Conservation (phyloP, 2,797 vertebrate species). For the Kryptopterus vitreolus region DNA sequence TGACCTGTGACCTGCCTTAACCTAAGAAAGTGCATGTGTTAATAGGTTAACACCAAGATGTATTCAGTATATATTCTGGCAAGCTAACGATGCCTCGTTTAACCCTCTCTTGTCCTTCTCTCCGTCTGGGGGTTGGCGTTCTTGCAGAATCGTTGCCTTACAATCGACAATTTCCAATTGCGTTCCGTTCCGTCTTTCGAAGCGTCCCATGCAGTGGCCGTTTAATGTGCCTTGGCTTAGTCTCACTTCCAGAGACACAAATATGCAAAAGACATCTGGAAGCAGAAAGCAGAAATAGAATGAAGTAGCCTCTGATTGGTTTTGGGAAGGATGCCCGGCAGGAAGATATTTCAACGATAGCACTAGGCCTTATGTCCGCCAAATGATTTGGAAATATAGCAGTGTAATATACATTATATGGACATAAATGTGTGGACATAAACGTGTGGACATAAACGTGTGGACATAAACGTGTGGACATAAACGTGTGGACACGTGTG, state of each 20-base stretch:
- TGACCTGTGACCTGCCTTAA: no score
- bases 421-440: no score
- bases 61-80: neutral
- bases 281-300: slow-evolving; percentile 15
- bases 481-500: no score
- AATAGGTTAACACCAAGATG: neutral
- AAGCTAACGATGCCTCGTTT: no score
- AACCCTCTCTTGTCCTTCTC: no score
- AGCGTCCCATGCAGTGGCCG: slow-evolving; percentile 14
- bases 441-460: no score
- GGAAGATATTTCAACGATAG: slow-evolving; percentile 37
- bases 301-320: slow-evolving; percentile 41
- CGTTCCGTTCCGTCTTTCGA: slow-evolving; percentile 2
- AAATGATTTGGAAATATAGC: slow-evolving; percentile 2
- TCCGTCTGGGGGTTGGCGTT: neutral
- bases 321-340: slow-evolving; percentile 35
- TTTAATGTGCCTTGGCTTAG: slow-evolving; percentile 24
- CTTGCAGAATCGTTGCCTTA: neutral
- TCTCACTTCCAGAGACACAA: slow-evolving; percentile 16
- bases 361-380: slow-evolving; percentile 13
- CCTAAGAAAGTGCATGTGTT: no score
- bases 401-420: neutral
- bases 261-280: slow-evolving; percentile 37
- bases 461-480: no score
- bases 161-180: neutral